A percentile compares a stretch with the other conserved stretches of the same genome.
phyloP scores from a whole-genome alignment of 2,888 invertebrate species.

The Gerosis bhagava region DNA sequence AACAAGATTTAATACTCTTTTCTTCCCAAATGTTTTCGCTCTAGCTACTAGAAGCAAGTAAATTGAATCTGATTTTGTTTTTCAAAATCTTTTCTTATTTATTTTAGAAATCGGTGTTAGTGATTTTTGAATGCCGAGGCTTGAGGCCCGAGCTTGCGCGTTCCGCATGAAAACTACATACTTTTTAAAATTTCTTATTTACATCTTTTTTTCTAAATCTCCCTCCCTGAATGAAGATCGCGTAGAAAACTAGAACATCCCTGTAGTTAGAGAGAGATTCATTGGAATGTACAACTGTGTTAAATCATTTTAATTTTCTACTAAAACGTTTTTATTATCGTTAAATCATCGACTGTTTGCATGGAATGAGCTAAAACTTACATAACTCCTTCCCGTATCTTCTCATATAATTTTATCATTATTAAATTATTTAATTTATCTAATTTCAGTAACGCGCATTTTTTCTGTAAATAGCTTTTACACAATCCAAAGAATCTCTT shows the following conservation, averaged over 20 bases:
- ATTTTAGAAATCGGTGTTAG: slow-evolving; percentile 62
- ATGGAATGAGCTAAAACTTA: slow-evolving; percentile 27
- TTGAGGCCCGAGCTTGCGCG: slow-evolving; percentile 57
- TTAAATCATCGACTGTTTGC: slow-evolving; percentile 22
- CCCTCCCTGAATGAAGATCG: slow-evolving; percentile 67
- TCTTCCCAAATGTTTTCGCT: slow-evolving; percentile 71
- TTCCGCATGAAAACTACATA: slow-evolving; percentile 57
- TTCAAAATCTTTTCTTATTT: slow-evolving; percentile 38
- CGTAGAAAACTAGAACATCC: slow-evolving; percentile 60
- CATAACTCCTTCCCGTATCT: slow-evolving; percentile 19
- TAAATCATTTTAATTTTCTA: neutral
- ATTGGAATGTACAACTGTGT: slow-evolving; percentile 54
- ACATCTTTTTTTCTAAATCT: slow-evolving; percentile 39
- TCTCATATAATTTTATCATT: slow-evolving; percentile 23
- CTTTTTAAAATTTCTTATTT: slow-evolving; percentile 38
- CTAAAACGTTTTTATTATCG: neutral
- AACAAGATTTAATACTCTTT: slow-evolving; percentile 49
- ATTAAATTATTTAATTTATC: too few relatives aligned
- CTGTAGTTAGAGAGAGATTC: slow-evolving; percentile 76
- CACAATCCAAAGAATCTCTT: slow-evolving; percentile 75
- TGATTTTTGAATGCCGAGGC: slow-evolving; percentile 48
- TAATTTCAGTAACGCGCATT: too few relatives aligned
- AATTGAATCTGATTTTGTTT: slow-evolving; percentile 53
- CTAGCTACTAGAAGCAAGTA: slow-evolving; percentile 82
- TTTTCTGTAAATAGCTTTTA: slow-evolving; percentile 16